phyloP scores from a whole-genome alignment of 2,888 invertebrate genomes.

The Tetheella fluctuosa region DNA sequence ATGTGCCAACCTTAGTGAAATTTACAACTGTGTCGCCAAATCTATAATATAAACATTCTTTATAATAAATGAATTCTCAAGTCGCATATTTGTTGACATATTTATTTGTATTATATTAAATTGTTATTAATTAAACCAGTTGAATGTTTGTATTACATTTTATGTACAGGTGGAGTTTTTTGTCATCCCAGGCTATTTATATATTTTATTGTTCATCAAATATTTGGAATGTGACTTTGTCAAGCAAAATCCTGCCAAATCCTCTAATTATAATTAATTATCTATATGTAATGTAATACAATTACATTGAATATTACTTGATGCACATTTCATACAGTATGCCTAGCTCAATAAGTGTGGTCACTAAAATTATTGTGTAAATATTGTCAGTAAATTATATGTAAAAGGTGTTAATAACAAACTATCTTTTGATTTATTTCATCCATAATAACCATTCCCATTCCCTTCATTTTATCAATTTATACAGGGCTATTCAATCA shows the following conservation, averaged over 20 bases:
- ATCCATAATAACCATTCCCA: not conserved
- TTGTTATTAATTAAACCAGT: slow-evolving; percentile 56
- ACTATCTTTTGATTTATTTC: slow-evolving; percentile 35
- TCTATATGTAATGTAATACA: slow-evolving; percentile 70
- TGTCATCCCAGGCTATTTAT: slow-evolving; percentile 44
- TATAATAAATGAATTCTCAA: slow-evolving; percentile 46
- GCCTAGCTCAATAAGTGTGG: slow-evolving; percentile 83
- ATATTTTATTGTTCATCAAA: slow-evolving; percentile 53
- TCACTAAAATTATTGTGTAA: slow-evolving; percentile 82
- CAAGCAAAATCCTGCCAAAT: slow-evolving; percentile 81
- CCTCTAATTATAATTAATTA: slow-evolving; percentile 51
- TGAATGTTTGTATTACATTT: slow-evolving; percentile 59
- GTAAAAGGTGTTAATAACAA: slow-evolving; percentile 77
- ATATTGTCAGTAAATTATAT: slow-evolving; percentile 83
- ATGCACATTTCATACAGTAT: slow-evolving; percentile 82
- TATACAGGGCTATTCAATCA: too few species aligned
- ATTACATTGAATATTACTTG: slow-evolving; percentile 72
- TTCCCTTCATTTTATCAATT: not conserved
- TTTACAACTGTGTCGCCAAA: slow-evolving; percentile 52
- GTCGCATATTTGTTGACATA: slow-evolving; percentile 51
- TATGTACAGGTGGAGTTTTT: slow-evolving; percentile 69
- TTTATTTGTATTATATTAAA: slow-evolving; percentile 54
- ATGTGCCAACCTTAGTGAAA: slow-evolving; percentile 75
- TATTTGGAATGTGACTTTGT: slow-evolving; percentile 75
- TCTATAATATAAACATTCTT: slow-evolving; percentile 35